Base-by-base conservation (phyloP, 2,113 vertebrate genomes). In the Scopus umbretta region DNA sequence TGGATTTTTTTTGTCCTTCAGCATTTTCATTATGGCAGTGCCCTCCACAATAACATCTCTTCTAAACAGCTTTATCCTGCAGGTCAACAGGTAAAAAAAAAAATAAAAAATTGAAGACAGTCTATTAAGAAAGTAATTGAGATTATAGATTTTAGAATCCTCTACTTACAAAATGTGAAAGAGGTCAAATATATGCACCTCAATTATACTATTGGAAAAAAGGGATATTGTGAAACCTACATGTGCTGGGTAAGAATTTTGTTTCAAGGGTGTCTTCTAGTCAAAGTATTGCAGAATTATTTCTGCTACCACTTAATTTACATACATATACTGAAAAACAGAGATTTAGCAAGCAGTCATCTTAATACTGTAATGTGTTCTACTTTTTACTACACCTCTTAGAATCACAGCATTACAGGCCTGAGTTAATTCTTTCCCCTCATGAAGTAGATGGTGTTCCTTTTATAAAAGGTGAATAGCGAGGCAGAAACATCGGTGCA, bases 1-100 rank as follows among this genome's bases (percentile, higher is more conserved):
- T 1, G 58, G 86, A 83, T 91, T 90, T 94, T 92, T 92, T 96
- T 95, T 92, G 96, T 97, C 91, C 94, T 97, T 97, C 91, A 92
- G 62, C 45, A 36, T 96, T 91, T 96, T 92, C 84, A 94, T 95
- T 91, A 94, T 63, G 73, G 50, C 74, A 80, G 32, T 13, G n/a
- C 18, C 92, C 50, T 90, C 66, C 49, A 58, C 78, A 88, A 30
- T 80, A 92, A 76, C 59, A 63, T 85, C 49, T 62, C n/a, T 76
- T 95, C 84, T 90, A 97, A 97, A 95, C 70, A 92, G 95, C 80
- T 95, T 96, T 76, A 95, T 97, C 78, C 89, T 91, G 47, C 32
- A 91, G 74, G 92, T 95, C 84, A 93, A 87, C 58, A 76, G 74
- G 74, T 82, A 32, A 92, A 86, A 82, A 66, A 86, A 82, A 66